Evolutionary conservation across 2,888 invertebrate genomes (phyloP).

Genomic region (Latrodectus elegans): DNA sequence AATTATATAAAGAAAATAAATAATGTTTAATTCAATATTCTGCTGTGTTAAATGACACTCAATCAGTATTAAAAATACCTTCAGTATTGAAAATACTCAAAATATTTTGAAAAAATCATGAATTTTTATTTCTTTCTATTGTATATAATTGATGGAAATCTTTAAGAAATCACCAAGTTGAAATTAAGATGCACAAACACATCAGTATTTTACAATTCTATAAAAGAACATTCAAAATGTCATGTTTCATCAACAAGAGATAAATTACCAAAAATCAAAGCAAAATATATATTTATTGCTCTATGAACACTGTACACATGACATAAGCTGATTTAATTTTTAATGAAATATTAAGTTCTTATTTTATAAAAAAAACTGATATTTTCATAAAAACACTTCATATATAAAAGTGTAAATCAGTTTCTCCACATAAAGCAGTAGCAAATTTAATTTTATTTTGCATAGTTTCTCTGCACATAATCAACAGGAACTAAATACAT

Average conservation of each 20-base stretch:
- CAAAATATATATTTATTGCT: slow-evolving; percentile 43
- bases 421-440: not conserved
- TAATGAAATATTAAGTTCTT: not conserved
- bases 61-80: too few species aligned
- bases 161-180: too few species aligned
- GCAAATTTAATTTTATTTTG: slow-evolving; percentile 3
- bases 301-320: slow-evolving; percentile 34
- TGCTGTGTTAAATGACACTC: too few species aligned
- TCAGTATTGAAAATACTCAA: too few species aligned
- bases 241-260: not conserved
- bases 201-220: too few species aligned
- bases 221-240: not conserved
- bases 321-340: not conserved
- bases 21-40: too few species aligned
- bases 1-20: too few species aligned
- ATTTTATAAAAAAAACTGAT: not conserved
- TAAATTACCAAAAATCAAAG: slow-evolving; percentile 1
- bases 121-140: too few species aligned
- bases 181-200: too few species aligned
- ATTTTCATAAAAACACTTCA: slow-evolving; percentile 4
- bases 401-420: slow-evolving; percentile 13
- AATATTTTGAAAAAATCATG: too few species aligned
- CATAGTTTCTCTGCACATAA: slow-evolving; percentile 21
- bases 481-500: slow-evolving; percentile 60
- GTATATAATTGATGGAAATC: too few species aligned